Conservation (phyloP, 2,797 vertebrate genomes). For the Tragopan temminckii region DNA sequence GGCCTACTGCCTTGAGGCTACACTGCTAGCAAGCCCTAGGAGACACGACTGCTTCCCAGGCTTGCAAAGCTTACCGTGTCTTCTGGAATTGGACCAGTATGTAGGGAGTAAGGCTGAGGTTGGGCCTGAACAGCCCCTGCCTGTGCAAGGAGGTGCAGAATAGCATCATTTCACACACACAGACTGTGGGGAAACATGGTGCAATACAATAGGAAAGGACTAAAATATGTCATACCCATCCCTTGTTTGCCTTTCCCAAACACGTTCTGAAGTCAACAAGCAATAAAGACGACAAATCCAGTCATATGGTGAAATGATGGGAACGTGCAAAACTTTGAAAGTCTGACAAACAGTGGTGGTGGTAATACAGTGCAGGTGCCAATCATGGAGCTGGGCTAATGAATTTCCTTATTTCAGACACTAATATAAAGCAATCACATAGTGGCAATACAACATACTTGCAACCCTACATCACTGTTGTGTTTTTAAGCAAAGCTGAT, state of each 20-base stretch:
- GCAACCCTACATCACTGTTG: neutral
- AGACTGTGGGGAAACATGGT: neutral
- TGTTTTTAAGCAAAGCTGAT: neutral
- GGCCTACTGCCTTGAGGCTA: accelerated
- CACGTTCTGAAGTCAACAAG: neutral
- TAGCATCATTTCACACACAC: neutral
- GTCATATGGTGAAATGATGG: neutral
- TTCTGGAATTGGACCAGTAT: neutral
- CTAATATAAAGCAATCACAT: neutral
- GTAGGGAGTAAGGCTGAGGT: neutral
- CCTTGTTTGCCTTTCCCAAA: neutral
- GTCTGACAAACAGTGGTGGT: neutral
- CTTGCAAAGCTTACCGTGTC: neutral
- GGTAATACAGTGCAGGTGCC: neutral
- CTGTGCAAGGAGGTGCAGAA: neutral
- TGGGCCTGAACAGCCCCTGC: neutral
- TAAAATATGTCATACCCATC: neutral
- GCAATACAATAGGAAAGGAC: neutral
- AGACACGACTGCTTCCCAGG: neutral
- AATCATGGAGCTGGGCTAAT: neutral
- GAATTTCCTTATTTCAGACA: neutral
- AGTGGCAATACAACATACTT: neutral
- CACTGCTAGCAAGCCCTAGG: accelerated
- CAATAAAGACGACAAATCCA: neutral
- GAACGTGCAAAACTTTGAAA: neutral